Evolutionary conservation across 2,797 vertebrate genomes (phyloP).

Genomic region (Premnoplex brunnescens): DNA sequence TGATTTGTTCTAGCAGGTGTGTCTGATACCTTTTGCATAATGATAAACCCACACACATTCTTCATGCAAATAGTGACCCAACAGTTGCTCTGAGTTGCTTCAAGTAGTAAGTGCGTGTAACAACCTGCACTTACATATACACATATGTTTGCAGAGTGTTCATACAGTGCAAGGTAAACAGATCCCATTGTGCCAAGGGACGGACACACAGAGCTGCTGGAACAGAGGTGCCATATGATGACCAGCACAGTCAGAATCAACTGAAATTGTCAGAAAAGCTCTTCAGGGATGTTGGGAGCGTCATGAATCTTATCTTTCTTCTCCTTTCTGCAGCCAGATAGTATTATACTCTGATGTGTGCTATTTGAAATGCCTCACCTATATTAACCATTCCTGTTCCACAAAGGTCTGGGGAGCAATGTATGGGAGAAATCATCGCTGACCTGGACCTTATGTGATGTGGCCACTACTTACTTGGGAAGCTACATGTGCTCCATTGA

Average conservation of each 20-base stretch:
- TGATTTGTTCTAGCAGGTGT: slow-evolving; percentile 63
- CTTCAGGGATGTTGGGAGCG: neutral
- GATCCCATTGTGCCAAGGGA: neutral
- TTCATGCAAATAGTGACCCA: slow-evolving; percentile 67
- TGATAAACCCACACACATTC: slow-evolving; percentile 70
- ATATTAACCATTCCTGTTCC: neutral
- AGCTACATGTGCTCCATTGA: neutral
- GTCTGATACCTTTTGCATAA: slow-evolving; percentile 66
- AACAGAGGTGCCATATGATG: neutral
- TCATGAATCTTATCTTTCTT: neutral
- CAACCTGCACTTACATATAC: slow-evolving; percentile 31
- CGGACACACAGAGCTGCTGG: neutral
- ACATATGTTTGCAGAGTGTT: neutral
- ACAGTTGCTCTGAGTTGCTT: slow-evolving; percentile 38
- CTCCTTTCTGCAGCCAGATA: neutral
- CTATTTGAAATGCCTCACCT: neutral
- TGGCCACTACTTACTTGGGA: neutral
- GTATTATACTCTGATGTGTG: neutral
- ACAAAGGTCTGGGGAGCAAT: neutral
- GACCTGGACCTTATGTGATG: neutral
- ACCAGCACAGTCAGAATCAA: neutral
- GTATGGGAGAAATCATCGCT: fast-evolving
- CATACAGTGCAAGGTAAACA: neutral
- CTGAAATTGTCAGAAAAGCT: neutral
- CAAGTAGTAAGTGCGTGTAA: slow-evolving; percentile 38